phyloP scores from a whole-genome alignment of 2,888 invertebrate species.

The Synanthedon andrenaeformis region DNA sequence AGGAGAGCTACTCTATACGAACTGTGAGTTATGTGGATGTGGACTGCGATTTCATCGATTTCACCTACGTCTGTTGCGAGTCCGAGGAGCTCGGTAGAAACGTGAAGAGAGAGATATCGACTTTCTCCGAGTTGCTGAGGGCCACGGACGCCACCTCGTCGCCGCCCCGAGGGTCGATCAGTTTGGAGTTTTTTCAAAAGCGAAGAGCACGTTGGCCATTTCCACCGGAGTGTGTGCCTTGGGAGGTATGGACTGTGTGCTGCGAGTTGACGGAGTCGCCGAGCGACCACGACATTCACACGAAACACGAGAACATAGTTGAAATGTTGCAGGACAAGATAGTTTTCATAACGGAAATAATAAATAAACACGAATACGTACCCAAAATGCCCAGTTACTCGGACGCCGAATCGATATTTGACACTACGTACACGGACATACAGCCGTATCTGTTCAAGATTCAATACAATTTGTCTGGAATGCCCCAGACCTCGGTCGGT shows the following conservation, averaged over 20 bases:
- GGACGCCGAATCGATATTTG: conserved; percentile 94
- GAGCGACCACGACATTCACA: conserved; percentile 88
- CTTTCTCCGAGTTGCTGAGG: conserved; percentile 82
- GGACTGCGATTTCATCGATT: conserved; percentile 97
- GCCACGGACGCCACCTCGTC: conserved; percentile 73
- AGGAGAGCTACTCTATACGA: conserved; percentile 95
- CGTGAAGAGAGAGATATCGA: conserved; percentile 80
- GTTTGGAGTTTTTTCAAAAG: conserved; percentile 94
- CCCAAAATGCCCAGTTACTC: conserved; percentile 95
- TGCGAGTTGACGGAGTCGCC: conserved; percentile 88
- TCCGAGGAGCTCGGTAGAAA: conserved; percentile 81
- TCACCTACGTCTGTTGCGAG: conserved; percentile 96
- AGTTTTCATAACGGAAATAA: conserved; percentile 92
- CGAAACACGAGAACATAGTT: conserved; percentile 88
- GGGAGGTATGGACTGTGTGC: conserved; percentile 98
- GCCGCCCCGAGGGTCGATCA: conserved; percentile 85
- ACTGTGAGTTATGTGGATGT: conserved; percentile 96
- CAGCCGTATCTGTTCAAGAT: conserved; percentile 98
- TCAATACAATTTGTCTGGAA: conserved; percentile 83
- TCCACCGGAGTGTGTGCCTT: conserved; percentile 91
- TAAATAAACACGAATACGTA: conserved; percentile 95
- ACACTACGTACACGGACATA: conserved; percentile 91
- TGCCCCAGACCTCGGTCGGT: conserved; percentile 83
- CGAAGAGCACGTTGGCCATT: conserved; percentile 92
- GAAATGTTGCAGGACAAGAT: conserved; percentile 93